phyloP scores from a whole-genome alignment of 2,888 invertebrate genomes.

The Exephanes ischioxanthus region DNA sequence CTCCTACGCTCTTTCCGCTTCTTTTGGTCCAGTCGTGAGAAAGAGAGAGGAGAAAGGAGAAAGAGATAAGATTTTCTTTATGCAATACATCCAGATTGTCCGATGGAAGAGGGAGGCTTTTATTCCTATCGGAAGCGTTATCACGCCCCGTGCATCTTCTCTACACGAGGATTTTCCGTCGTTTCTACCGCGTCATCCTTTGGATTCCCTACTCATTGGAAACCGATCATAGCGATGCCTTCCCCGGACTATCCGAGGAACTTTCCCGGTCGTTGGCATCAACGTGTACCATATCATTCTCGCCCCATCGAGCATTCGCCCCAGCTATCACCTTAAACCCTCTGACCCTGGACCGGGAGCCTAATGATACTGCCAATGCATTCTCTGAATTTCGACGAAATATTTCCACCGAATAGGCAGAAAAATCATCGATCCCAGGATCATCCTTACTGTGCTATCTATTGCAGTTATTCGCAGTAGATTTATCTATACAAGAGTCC shows the following conservation, averaged over 20 bases:
- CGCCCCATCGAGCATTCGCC: slow-evolving; percentile 39
- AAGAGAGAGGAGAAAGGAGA: neutral
- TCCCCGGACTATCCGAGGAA: slow-evolving; percentile 44
- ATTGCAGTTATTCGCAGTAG: slow-evolving; percentile 11
- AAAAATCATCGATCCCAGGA: neutral
- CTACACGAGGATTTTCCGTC: slow-evolving; percentile 35
- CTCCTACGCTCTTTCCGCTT: slow-evolving; percentile 23
- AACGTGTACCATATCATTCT: slow-evolving; percentile 41
- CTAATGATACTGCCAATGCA: slow-evolving; percentile 45
- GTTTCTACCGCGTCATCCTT: slow-evolving; percentile 33
- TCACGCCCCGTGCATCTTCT: slow-evolving; percentile 56
- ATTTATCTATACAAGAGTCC: neutral
- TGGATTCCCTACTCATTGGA: slow-evolving; percentile 49
- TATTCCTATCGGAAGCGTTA: slow-evolving; percentile 65
- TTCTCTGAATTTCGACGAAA: slow-evolving; percentile 8
- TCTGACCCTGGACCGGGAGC: slow-evolving; percentile 21
- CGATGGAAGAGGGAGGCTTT: slow-evolving; percentile 66
- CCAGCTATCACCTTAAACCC: slow-evolving; percentile 19
- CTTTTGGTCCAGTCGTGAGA: slow-evolving; percentile 37
- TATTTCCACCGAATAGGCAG: neutral
- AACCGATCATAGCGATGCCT: slow-evolving; percentile 55
- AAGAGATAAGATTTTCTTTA: slow-evolving; percentile 65
- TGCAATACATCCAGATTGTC: slow-evolving; percentile 65
- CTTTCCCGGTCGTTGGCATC: slow-evolving; percentile 50
- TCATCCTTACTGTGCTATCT: neutral